These are phyloP conservation scores for Oeneis ivallda DNA, from an alignment of 2,888 invertebrate species.

Conservation along the genomic window DNA sequence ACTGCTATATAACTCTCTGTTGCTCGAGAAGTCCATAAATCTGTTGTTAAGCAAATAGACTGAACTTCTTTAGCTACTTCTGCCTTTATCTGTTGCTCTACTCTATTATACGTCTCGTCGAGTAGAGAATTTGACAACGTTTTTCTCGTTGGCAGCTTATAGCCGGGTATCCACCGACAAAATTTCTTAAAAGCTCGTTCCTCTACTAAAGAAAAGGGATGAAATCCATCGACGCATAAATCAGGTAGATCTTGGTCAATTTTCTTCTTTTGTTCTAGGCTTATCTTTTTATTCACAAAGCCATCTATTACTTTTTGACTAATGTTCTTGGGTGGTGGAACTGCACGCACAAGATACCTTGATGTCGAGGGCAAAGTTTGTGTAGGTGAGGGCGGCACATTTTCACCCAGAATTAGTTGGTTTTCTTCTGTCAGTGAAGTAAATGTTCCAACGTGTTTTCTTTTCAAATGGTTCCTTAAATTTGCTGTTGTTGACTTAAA, in stretches of 20 bases:
- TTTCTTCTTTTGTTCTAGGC: background rate
- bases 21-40: conserved; percentile 44
- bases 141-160: conserved; percentile 40
- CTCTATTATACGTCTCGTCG: background rate
- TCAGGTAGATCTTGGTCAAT: conserved; percentile 1
- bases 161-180: conserved; percentile 41
- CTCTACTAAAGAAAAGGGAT: conserved; percentile 42
- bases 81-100: background rate
- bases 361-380: no score
- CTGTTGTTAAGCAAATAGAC: conserved; percentile 42
- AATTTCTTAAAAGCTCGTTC: conserved; percentile 40
- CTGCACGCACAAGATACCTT: no score
- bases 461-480: background rate
- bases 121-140: background rate
- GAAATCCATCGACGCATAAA: conserved; percentile 26
- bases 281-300: conserved; percentile 9
- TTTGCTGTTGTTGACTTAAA: background rate
- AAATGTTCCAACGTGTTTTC: background rate
- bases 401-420: background rate
- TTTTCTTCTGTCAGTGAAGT: background rate
- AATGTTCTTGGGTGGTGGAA: no score
- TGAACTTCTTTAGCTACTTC: conserved; percentile 3
- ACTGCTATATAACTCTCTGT: conserved; percentile 42
- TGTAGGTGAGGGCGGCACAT: no score
- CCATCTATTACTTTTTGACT: background rate